Percentiles rank a stretch among this genome's conserved stretches.
Conservation (phyloP, 2,113 vertebrate species). For the Oryzias javanicus region DNA sequence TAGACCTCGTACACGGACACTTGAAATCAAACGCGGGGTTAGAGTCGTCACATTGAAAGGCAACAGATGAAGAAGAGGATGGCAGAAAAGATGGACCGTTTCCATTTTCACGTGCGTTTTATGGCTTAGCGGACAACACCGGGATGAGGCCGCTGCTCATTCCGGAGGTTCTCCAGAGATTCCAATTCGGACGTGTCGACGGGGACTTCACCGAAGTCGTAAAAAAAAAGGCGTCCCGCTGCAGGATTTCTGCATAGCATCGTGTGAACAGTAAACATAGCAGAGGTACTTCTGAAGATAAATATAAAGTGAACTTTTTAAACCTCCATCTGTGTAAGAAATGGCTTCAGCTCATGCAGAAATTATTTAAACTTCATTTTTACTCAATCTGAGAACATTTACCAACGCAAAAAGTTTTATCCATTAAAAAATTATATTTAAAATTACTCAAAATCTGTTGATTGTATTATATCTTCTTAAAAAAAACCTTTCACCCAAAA, state of each 20-base stretch:
- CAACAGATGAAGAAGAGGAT: slow-evolving; percentile 4
- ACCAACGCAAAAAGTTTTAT: neutral
- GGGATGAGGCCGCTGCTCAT: no score
- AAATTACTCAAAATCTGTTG: no score
- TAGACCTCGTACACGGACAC: slow-evolving; percentile 6
- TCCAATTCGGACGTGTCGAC: neutral
- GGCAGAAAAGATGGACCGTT: neutral
- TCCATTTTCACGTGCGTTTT: neutral
- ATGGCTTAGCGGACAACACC: neutral
- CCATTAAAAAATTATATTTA: slow-evolving; percentile 4
- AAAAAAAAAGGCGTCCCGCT: slow-evolving; percentile 53
- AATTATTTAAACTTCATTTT: no score
- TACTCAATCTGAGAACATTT: slow-evolving; percentile 16
- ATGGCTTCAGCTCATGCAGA: slow-evolving; percentile 29
- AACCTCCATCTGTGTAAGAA: slow-evolving; percentile 11
- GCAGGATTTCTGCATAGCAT: slow-evolving; percentile 53
- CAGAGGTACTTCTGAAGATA: slow-evolving; percentile 4
- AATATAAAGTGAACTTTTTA: slow-evolving; percentile 13
- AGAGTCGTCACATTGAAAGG: slow-evolving; percentile 29
- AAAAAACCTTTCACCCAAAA: no score
- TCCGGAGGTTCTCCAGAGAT: no score
- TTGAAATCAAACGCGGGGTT: slow-evolving; percentile 22
- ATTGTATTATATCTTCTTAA: no score
- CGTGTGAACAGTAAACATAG: slow-evolving; percentile 38
- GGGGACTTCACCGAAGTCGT: slow-evolving; percentile 76